Conservation (phyloP, 2,888 invertebrate genomes). For the Eurytoma adleriae region DNA sequence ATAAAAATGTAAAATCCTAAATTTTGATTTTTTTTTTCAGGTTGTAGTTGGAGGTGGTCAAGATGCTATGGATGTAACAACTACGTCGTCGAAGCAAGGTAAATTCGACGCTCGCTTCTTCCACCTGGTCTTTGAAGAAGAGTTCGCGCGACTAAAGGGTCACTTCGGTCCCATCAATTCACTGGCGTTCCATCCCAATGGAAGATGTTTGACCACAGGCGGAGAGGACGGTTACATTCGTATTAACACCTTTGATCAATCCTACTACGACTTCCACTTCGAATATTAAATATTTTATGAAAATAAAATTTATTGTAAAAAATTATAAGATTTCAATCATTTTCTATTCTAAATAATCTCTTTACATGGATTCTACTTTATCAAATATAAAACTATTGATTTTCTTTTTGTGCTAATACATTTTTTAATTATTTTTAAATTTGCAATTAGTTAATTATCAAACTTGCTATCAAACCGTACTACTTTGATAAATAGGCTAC, state of each 20-base stretch:
- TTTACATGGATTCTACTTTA: too few relatives aligned
- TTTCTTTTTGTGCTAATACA: too few relatives aligned
- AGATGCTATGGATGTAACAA: constrained; percentile 99
- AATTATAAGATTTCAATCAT: constrained; percentile 53
- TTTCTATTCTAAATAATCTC: background rate
- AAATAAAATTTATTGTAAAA: constrained; percentile 62
- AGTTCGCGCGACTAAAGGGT: constrained; percentile 93
- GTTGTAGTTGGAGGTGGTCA: constrained; percentile 98
- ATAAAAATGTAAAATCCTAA: constrained; percentile 2
- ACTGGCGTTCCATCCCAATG: constrained; percentile 98
- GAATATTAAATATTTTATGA: constrained; percentile 81
- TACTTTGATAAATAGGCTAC: background rate
- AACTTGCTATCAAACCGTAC: too few relatives aligned
- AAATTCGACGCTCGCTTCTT: constrained; percentile 95
- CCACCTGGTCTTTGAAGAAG: constrained; percentile 86
- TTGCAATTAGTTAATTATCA: too few relatives aligned
- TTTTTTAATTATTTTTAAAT: too few relatives aligned
- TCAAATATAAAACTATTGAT: too few relatives aligned
- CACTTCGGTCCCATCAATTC: constrained; percentile 99
- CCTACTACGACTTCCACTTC: constrained; percentile 97
- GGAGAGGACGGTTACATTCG: constrained; percentile 99
- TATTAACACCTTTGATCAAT: constrained; percentile 96
- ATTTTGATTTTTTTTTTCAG: constrained; percentile 70
- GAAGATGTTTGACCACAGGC: constrained; percentile 96
- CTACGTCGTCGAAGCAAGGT: constrained; percentile 94